A percentile compares a stretch with the other conserved stretches of the same genome.
Evolutionary conservation across 2,797 vertebrate genomes (phyloP).

Genomic region (Dendrocincla fuliginosa): DNA sequence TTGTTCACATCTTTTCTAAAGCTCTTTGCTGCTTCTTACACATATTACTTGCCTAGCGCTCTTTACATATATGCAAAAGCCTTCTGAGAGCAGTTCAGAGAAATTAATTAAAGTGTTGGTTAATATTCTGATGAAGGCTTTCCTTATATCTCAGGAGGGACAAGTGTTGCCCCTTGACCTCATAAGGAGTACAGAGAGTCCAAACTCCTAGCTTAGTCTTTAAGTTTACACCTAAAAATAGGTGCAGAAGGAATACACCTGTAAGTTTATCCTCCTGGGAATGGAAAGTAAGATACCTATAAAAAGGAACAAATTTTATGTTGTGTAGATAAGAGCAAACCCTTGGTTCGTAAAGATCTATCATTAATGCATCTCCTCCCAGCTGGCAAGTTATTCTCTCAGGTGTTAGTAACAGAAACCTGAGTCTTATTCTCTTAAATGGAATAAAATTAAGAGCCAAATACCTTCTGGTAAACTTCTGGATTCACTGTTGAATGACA

Average conservation of each 20-base stretch:
- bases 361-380: not conserved
- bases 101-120: not conserved
- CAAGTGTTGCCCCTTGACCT: not conserved
- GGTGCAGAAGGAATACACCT: not conserved
- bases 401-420: not conserved
- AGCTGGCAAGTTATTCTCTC: not conserved
- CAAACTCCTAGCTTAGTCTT: not conserved
- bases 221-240: not conserved
- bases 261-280: not conserved
- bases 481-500: conserved; percentile 85
- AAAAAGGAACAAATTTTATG: not conserved
- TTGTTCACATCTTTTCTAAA: not conserved
- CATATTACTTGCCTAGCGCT: not conserved
- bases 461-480: conserved; percentile 79
- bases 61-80: not conserved
- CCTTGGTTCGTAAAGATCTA: not conserved
- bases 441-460: not conserved
- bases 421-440: not conserved
- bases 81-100: not conserved
- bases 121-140: not conserved
- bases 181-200: not conserved
- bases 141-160: not conserved
- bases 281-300: not conserved
- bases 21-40: not conserved
- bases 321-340: not conserved